A percentile compares a stretch with the other conserved stretches of the same genome.
These are phyloP conservation scores for Plagodis dolabraria DNA, from an alignment of 2,888 invertebrate species.

Conservation along the genomic window DNA sequence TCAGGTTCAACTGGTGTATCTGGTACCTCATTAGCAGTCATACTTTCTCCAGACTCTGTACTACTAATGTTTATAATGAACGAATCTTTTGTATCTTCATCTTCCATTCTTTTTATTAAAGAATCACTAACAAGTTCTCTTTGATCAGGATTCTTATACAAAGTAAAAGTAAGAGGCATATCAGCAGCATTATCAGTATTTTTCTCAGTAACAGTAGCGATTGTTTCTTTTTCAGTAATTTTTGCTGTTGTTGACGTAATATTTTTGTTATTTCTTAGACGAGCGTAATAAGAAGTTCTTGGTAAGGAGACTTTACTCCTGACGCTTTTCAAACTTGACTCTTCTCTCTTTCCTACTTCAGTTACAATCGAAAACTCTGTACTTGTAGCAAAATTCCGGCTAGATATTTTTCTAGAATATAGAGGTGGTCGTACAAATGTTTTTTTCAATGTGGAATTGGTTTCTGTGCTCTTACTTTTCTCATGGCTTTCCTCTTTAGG, in stretches of 20 bases:
- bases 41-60: conserved; percentile 68
- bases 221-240: conserved; percentile 28
- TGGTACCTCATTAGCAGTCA: conserved; percentile 53
- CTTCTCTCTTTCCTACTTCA: conserved; percentile 40
- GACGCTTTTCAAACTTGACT: conserved; percentile 31
- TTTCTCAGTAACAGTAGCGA: conserved; percentile 43
- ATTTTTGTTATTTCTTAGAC: conserved; percentile 55
- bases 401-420: conserved; percentile 59
- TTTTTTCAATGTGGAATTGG: conserved; percentile 55
- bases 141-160: conserved; percentile 56
- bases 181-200: conserved; percentile 60
- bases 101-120: conserved; percentile 36
- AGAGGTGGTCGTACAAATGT: conserved; percentile 58
- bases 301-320: conserved; percentile 57
- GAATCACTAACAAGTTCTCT: conserved; percentile 36
- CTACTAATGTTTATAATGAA: conserved; percentile 68
- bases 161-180: conserved; percentile 65
- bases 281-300: conserved; percentile 70
- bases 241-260: conserved; percentile 38
- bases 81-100: conserved; percentile 49
- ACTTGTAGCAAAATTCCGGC: conserved; percentile 44
- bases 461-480: conserved; percentile 53
- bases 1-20: conserved; percentile 56
- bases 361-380: conserved; percentile 45
- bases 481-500: conserved; percentile 47